Conservation (phyloP, 2,113 vertebrate genomes). For the Saccopteryx bilineata region DNA sequence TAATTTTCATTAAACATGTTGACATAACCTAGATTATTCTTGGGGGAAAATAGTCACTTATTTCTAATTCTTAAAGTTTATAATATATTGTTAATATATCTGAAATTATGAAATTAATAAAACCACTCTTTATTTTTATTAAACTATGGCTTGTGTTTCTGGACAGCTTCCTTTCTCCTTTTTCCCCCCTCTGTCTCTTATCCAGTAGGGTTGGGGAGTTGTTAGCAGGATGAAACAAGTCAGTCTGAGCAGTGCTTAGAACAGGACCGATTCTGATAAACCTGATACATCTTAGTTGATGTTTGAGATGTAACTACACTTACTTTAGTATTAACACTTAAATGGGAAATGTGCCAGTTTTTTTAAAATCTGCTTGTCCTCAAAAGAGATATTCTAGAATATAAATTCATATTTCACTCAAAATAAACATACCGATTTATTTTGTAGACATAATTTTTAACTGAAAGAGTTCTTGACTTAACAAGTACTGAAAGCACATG, state of each 20-base stretch:
- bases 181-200: neutral
- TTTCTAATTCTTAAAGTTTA: conserved; percentile 75
- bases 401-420: neutral
- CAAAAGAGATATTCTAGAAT: conserved; percentile 14
- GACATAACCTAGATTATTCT: conserved; percentile 29
- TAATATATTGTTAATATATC: conserved; percentile 80
- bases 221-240: neutral
- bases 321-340: conserved; percentile 40
- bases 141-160: conserved; percentile 61
- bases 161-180: neutral
- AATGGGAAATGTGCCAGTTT: neutral
- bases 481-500: neutral
- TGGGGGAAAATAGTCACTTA: conserved; percentile 46
- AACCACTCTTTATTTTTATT: conserved; percentile 81
- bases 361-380: neutral
- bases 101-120: conserved; percentile 76
- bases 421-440: neutral
- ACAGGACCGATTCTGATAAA: neutral
- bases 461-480: neutral
- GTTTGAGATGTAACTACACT: neutral
- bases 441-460: conserved; percentile 23
- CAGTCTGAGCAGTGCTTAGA: neutral
- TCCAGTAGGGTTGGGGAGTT: neutral
- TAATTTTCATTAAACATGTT: conserved; percentile 36
- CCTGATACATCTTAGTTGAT: neutral